Percentiles rank a stretch among this genome's conserved stretches.
Evolutionary conservation across 1,140 invertebrate species (phyloP).

Genomic region (Achroia grisella): DNA sequence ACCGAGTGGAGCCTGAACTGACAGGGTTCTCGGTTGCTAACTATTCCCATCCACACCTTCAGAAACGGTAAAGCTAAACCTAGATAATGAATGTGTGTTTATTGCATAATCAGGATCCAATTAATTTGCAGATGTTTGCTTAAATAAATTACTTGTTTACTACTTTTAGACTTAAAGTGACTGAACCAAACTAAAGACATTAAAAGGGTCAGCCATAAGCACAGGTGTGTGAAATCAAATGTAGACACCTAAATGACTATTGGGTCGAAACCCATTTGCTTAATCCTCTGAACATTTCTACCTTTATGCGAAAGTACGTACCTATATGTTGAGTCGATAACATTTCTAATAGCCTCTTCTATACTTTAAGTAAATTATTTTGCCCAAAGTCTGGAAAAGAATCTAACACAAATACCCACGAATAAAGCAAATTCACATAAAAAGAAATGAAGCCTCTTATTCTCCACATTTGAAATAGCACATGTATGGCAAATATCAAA

Average conservation of each 20-base stretch:
- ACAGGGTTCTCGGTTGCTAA: too few relatives aligned
- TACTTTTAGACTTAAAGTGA: slow-evolving; percentile 20
- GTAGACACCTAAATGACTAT: slow-evolving; percentile 42
- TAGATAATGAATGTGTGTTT: too few relatives aligned
- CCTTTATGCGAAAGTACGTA: not conserved
- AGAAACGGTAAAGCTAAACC: too few relatives aligned
- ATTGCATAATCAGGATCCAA: too few relatives aligned
- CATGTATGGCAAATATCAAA: too few relatives aligned
- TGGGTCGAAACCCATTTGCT: slow-evolving; percentile 32
- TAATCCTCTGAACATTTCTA: slow-evolving; percentile 12
- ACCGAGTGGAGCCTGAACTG: too few relatives aligned
- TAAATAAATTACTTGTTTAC: slow-evolving; percentile 10
- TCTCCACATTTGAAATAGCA: too few relatives aligned
- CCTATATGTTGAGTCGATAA: not conserved
- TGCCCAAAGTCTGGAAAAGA: not conserved
- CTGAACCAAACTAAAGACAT: slow-evolving; percentile 42
- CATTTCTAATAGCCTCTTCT: not conserved
- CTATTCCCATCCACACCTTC: too few relatives aligned
- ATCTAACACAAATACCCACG: too few relatives aligned
- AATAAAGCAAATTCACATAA: too few relatives aligned
- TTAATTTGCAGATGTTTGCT: not conserved
- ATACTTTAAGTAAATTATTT: slow-evolving; percentile 12
- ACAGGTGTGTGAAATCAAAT: slow-evolving; percentile 54
- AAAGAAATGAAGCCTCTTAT: too few relatives aligned
- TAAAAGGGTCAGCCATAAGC: slow-evolving; percentile 43